Evolutionary conservation across 2,888 invertebrate species (phyloP), one percentile per base, ranked within the genome.

Genomic region (Drosophila putrida): DNA sequence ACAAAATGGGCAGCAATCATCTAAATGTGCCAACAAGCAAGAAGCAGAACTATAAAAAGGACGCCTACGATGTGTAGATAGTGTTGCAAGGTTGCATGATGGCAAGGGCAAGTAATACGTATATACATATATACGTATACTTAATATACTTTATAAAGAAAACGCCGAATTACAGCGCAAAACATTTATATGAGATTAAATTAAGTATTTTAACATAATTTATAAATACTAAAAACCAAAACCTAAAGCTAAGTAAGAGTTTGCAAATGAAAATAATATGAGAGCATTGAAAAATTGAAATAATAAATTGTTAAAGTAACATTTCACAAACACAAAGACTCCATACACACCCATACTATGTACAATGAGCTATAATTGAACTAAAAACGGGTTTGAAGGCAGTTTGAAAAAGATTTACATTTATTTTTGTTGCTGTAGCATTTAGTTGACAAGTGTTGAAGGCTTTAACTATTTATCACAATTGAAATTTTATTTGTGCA

Each of bases 11-110:
- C 60, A 79, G 86, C 41, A 90, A 88, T 78, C 84, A 82, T 86
- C 92, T 90, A 80, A 90, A 86, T 88, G 91, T 92, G 89, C 92
- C 92, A 92, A 88, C 91, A 87, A 82, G 91, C 91, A 78, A 93
- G 91, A 94, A 93, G 90, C 91, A 93, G 43, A 82, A 77, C 57
- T 71, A 64, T 62, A 93, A 93, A 91, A 94, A 94, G 94, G 93
- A 94, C 91, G 93, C 94, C 78, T 93, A 93, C 91, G 93, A 94
- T 88, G 93, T 93, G 91, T 94, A 92, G 93, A 77, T 58, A 70
- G 33, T 25, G 27, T 46, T 44, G 58, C 55, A 25, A 38, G 31
- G 31, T 54, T 20, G 54, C 54, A 33, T 5, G 54, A 25, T 15
- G 43, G 43, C 35, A 50, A 44, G 35, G 61, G 53, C 60, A 39